A percentile compares a stretch with the other conserved stretches of the same genome.
These are phyloP conservation scores for Capreolus pygargus DNA, from an alignment of 2,113 vertebrate species.

Conservation along the genomic window DNA sequence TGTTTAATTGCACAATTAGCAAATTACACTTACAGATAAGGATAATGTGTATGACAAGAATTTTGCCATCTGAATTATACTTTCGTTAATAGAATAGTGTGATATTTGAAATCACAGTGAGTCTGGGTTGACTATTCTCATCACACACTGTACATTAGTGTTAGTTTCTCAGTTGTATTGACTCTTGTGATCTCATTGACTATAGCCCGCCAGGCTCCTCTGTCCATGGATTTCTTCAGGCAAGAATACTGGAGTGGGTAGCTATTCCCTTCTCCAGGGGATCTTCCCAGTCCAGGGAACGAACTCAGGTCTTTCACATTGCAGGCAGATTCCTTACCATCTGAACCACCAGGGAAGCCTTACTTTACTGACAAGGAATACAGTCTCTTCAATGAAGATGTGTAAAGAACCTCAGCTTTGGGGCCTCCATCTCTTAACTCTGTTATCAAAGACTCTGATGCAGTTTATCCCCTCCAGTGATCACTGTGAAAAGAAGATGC, in stretches of 20 bases:
- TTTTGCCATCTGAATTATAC: neutral
- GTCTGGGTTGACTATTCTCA: neutral
- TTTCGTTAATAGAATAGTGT: neutral
- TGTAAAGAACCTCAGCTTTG: neutral
- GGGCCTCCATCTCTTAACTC: neutral
- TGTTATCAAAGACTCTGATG: neutral
- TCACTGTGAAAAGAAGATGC: neutral
- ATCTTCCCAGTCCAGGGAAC: neutral
- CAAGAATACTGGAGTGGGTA: neutral
- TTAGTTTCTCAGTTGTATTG: neutral
- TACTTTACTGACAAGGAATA: neutral
- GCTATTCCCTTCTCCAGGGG: neutral
- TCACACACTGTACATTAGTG: neutral
- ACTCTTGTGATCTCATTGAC: neutral
- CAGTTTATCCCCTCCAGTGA: neutral
- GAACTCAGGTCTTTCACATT: neutral
- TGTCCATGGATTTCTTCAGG: neutral
- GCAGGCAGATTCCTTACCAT: neutral
- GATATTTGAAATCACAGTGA: neutral
- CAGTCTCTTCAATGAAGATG: neutral
- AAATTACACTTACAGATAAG: neutral
- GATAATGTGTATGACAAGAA: neutral
- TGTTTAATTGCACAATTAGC: neutral
- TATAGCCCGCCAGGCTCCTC: neutral
- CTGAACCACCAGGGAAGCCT: neutral